A percentile compares a stretch with the other conserved stretches of the same genome.
Conservation (phyloP, 2,888 invertebrate genomes). For the Crematogaster levior region DNA sequence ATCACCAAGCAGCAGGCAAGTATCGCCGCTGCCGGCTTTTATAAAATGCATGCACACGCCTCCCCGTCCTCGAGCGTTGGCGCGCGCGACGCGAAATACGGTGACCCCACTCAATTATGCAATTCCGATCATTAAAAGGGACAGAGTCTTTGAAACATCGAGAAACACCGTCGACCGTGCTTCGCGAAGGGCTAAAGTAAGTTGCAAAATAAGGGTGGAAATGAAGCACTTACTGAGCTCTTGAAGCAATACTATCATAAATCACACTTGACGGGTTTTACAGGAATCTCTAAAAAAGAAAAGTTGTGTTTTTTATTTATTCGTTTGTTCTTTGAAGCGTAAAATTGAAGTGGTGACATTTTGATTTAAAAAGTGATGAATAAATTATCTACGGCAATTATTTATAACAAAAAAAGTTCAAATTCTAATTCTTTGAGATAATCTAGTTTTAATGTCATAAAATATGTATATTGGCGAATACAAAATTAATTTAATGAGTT, state of each 20-base stretch:
- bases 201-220: slow-evolving; percentile 29
- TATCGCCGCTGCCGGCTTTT: slow-evolving; percentile 41
- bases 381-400: background rate
- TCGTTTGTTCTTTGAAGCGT: background rate
- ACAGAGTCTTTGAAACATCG: slow-evolving; percentile 17
- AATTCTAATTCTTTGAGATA: background rate
- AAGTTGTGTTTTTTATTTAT: background rate
- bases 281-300: background rate
- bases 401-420: background rate
- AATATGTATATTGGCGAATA: background rate
- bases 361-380: background rate
- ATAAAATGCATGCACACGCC: slow-evolving; percentile 41
- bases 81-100: slow-evolving; percentile 15
- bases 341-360: background rate
- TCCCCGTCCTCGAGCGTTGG: slow-evolving; percentile 17
- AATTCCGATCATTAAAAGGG: slow-evolving; percentile 44
- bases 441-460: background rate
- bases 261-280: slow-evolving; percentile 16
- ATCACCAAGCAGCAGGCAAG: slow-evolving; percentile 98
- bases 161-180: slow-evolving; percentile 1
- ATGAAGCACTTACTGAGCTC: slow-evolving; percentile 14
- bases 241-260: background rate
- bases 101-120: slow-evolving; percentile 33
- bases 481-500: background rate
- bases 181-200: slow-evolving; percentile 22